Conservation (phyloP, 2,113 vertebrate genomes). For the Furnarius figulus region DNA sequence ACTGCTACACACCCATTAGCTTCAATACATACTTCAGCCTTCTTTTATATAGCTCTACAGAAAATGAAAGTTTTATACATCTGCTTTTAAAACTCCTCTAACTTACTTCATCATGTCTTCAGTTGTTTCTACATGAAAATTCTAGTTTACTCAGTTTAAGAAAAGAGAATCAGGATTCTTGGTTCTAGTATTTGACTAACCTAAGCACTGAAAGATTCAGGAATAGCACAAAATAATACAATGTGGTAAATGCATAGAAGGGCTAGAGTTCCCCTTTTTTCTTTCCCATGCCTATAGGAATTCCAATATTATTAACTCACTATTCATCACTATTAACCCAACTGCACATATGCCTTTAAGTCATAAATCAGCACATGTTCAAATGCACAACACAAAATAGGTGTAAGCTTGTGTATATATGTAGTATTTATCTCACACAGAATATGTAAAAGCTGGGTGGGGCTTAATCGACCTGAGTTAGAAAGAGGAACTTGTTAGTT, state of each 20-base stretch:
- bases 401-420: neutral
- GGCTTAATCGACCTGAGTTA: slow-evolving; percentile 76
- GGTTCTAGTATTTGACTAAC: neutral
- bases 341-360: neutral
- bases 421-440: neutral
- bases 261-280: neutral
- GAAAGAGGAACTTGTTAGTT: slow-evolving; percentile 60
- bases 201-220: neutral
- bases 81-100: neutral
- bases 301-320: neutral
- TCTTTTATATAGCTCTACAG: neutral
- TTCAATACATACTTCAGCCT: neutral
- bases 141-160: neutral
- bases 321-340: neutral
- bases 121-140: neutral
- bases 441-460: slow-evolving; percentile 23
- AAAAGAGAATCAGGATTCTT: neutral
- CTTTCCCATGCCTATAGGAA: neutral
- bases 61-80: neutral
- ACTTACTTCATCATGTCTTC: neutral
- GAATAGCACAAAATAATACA: neutral
- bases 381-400: neutral
- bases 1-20: neutral
- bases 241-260: neutral
- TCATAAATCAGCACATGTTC: neutral